Evolutionary conservation across 1,140 invertebrate species (phyloP).

Genomic region (Heliconius hewitsoni): DNA sequence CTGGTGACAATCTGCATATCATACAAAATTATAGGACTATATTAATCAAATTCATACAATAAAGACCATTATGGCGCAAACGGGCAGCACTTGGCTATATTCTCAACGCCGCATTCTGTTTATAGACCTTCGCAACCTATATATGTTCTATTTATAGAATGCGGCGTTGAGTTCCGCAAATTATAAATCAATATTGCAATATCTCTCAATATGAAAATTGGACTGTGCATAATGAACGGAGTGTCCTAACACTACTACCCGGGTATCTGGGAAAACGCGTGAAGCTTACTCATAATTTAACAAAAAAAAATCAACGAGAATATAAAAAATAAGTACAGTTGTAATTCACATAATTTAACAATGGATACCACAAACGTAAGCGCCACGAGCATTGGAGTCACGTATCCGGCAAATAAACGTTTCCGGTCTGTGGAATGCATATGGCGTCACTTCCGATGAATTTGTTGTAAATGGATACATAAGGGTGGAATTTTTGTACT

Average conservation of each 20-base stretch:
- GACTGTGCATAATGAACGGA: background rate
- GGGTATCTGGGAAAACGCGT: too few relatives aligned
- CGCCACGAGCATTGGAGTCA: conserved; percentile 21
- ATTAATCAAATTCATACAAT: too few relatives aligned
- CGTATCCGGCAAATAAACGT: conserved; percentile 38
- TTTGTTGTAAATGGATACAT: conserved; percentile 34
- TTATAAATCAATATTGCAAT: background rate
- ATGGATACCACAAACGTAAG: conserved; percentile 2
- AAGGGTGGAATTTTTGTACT: background rate
- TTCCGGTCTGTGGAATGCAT: conserved; percentile 39
- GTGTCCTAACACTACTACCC: background rate
- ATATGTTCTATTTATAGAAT: background rate
- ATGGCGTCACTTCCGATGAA: conserved; percentile 34
- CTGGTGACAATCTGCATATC: too few relatives aligned
- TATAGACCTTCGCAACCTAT: too few relatives aligned
- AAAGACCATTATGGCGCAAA: too few relatives aligned
- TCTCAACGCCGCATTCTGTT: too few relatives aligned
- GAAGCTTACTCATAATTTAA: background rate
- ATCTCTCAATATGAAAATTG: background rate
- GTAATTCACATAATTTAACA: conserved; percentile 10
- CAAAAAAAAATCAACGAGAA: background rate
- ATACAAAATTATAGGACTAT: too few relatives aligned
- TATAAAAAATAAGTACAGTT: background rate
- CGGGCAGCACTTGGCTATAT: background rate
- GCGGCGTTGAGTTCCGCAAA: background rate